These are phyloP conservation scores for Zhuqinia jingwanae DNA, from an alignment of 2,888 invertebrate genomes.

Conservation along the genomic window DNA sequence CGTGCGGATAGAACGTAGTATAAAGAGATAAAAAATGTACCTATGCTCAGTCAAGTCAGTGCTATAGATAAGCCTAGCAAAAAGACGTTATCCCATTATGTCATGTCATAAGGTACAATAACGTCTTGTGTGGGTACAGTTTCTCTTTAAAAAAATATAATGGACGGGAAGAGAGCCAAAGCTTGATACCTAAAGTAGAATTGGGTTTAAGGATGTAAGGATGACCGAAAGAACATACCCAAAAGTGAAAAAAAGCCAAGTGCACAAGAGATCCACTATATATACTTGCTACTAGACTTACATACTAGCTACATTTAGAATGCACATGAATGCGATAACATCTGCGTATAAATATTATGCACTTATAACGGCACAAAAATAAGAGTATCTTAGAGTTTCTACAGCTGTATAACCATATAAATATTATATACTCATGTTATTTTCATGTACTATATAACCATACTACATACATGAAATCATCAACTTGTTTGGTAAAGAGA, in stretches of 20 bases:
- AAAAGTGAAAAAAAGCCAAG: too few relatives aligned
- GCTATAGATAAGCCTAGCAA: neutral
- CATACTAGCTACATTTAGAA: too few relatives aligned
- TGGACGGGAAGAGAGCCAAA: neutral
- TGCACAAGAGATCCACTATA: too few relatives aligned
- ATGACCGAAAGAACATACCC: neutral
- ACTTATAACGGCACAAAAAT: too few relatives aligned
- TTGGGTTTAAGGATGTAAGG: slow-evolving; percentile 30
- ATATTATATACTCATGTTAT: too few relatives aligned
- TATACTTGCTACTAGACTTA: too few relatives aligned
- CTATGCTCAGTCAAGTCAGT: neutral
- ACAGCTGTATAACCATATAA: too few relatives aligned
- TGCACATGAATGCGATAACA: too few relatives aligned
- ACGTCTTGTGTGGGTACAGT: too few relatives aligned
- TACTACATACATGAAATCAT: neutral
- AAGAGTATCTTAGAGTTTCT: too few relatives aligned
- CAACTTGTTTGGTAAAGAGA: neutral
- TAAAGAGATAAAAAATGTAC: neutral
- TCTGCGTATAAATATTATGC: too few relatives aligned
- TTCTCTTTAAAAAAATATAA: neutral
- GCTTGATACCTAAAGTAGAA: slow-evolving; percentile 7
- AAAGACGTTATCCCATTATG: neutral
- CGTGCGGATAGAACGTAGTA: neutral
- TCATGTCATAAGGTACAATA: too few relatives aligned
- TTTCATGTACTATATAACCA: neutral